phyloP scores from a whole-genome alignment of 1,140 invertebrate genomes.

The Mactra quadrangularis region DNA sequence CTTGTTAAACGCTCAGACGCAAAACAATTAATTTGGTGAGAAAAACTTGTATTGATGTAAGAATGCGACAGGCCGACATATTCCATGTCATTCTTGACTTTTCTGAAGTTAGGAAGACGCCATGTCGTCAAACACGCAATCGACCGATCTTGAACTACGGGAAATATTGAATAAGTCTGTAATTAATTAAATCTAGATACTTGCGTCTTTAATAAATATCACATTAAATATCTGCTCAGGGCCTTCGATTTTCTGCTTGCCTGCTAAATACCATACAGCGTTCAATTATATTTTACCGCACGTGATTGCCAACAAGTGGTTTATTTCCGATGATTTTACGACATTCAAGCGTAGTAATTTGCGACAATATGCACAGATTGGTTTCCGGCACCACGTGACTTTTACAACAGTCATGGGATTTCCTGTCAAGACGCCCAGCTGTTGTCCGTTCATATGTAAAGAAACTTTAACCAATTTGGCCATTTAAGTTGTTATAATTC shows the following conservation, averaged over 20 bases:
- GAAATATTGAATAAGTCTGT: too few relatives aligned
- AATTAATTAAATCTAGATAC: slow-evolving; percentile 33
- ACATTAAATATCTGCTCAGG: slow-evolving; percentile 13
- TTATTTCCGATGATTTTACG: slow-evolving; percentile 30
- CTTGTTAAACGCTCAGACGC: too few relatives aligned
- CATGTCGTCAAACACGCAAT: too few relatives aligned
- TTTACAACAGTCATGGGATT: slow-evolving; percentile 20
- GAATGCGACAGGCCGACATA: too few relatives aligned
- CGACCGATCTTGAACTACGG: too few relatives aligned
- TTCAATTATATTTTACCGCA: slow-evolving; percentile 37
- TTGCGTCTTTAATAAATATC: neutral
- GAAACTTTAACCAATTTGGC: neutral
- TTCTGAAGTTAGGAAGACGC: too few relatives aligned
- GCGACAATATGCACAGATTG: slow-evolving; percentile 41
- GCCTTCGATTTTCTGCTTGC: slow-evolving; percentile 7
- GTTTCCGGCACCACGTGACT: slow-evolving; percentile 14
- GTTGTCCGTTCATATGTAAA: slow-evolving; percentile 5
- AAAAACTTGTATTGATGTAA: too few relatives aligned
- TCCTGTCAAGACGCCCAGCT: neutral
- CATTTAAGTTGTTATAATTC: neutral
- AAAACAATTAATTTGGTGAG: too few relatives aligned
- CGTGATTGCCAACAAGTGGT: slow-evolving; percentile 37
- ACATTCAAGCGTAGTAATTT: slow-evolving; percentile 36
- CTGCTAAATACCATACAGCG: neutral
- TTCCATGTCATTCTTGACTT: too few relatives aligned